Conservation (phyloP, 2,888 invertebrate species). For the Temnothorax ravouxi region DNA sequence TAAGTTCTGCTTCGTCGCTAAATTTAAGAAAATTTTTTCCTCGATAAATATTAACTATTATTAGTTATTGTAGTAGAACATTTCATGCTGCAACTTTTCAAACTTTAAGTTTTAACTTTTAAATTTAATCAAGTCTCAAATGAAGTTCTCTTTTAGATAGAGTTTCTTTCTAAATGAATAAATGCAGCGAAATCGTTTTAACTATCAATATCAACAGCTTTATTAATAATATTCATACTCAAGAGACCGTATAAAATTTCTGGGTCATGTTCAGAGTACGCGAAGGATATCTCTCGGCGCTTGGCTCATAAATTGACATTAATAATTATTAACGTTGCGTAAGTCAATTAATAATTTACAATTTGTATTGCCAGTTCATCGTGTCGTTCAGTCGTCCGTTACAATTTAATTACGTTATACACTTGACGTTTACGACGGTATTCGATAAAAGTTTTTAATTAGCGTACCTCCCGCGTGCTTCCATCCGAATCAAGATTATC, state of each 20-base stretch:
- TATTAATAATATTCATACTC: neutral
- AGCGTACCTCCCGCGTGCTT: neutral
- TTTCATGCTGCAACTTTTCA: neutral
- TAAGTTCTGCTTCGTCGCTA: neutral
- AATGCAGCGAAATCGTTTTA: neutral
- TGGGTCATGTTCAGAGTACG: too few species aligned
- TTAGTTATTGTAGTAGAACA: too few species aligned
- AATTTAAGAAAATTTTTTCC: neutral
- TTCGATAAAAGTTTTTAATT: slow-evolving; percentile 43
- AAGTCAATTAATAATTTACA: slow-evolving; percentile 25
- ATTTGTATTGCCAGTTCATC: slow-evolving; percentile 18
- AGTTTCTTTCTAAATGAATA: neutral
- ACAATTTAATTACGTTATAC: slow-evolving; percentile 37
- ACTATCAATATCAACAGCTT: neutral
- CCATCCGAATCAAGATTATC: slow-evolving; percentile 35
- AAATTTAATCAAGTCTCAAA: neutral
- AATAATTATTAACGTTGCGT: slow-evolving; percentile 18
- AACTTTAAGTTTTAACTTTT: slow-evolving; percentile 17
- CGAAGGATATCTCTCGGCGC: neutral
- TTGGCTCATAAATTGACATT: slow-evolving; percentile 16
- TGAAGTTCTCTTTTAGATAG: neutral
- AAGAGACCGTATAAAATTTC: neutral
- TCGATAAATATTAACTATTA: neutral
- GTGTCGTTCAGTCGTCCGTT: slow-evolving; percentile 21
- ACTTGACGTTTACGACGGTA: slow-evolving; percentile 26